Conservation (phyloP, 92 coral and sea anemone species). For the Palythoa heliodiscus region DNA sequence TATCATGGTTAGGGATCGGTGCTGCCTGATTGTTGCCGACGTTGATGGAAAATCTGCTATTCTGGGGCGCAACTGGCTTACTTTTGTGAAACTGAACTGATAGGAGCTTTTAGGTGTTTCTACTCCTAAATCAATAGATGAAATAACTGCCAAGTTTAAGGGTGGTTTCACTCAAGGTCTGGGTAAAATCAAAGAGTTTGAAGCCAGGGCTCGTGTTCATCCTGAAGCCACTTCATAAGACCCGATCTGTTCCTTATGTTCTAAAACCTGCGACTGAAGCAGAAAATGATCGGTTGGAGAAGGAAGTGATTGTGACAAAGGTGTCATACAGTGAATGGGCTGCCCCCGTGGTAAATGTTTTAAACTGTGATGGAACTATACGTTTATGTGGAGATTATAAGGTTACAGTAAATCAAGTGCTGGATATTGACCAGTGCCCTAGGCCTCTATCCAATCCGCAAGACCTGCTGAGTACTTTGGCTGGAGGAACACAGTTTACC, state of each 20-base stretch:
- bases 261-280: constrained; percentile 38
- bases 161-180: constrained; percentile 8
- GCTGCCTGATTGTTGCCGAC: neutral
- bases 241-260: constrained; percentile 21
- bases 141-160: constrained; percentile 7
- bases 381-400: constrained; percentile 11
- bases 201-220: constrained; percentile 7
- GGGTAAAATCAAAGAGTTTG: constrained; percentile 10
- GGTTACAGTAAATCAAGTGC: neutral
- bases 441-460: neutral
- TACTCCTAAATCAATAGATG: neutral
- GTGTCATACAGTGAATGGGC: constrained; percentile 50
- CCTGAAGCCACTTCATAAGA: constrained; percentile 10
- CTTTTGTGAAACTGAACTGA: neutral
- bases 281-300: constrained; percentile 37
- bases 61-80: neutral
- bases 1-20: neutral
- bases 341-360: constrained; percentile 7
- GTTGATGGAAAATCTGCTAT: constrained; percentile 4
- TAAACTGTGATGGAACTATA: neutral
- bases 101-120: neutral
- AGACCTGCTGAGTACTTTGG: neutral
- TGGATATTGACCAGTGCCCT: neutral
- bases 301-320: constrained; percentile 32
- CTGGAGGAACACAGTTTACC: neutral